phyloP scores from a whole-genome alignment of 2,797 vertebrate genomes.

The Numenius phaeopus region DNA sequence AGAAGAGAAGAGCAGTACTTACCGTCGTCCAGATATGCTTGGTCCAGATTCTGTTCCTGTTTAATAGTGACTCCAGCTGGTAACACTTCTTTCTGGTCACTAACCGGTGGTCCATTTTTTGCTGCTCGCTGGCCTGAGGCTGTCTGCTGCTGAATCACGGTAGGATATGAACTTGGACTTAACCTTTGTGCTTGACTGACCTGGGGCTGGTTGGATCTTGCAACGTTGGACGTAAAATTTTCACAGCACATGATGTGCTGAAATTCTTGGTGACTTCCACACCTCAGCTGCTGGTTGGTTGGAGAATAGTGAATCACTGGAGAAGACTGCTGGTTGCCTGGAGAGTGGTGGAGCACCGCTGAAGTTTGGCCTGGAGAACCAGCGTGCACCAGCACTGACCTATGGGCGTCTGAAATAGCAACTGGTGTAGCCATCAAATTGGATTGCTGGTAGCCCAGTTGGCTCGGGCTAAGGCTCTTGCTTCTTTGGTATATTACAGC shows the following conservation, averaged over 20 bases:
- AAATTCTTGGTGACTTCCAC: slow-evolving; percentile 84
- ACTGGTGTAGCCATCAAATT: slow-evolving; percentile 76
- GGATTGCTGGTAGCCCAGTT: slow-evolving; percentile 87
- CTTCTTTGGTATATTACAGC: slow-evolving; percentile 90
- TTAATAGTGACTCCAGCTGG: slow-evolving; percentile 92
- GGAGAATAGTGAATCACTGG: slow-evolving; percentile 92
- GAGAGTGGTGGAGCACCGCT: slow-evolving; percentile 75
- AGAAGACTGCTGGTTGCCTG: slow-evolving; percentile 78
- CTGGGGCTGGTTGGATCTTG: slow-evolving; percentile 79
- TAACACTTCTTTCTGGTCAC: slow-evolving; percentile 83
- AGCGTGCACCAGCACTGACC: slow-evolving; percentile 93
- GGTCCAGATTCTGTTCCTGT: slow-evolving; percentile 96
- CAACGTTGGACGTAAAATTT: slow-evolving; percentile 78
- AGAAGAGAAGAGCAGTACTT: slow-evolving; percentile 72
- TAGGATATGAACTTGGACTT: slow-evolving; percentile 86
- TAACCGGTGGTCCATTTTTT: slow-evolving; percentile 82
- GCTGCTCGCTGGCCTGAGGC: slow-evolving; percentile 77
- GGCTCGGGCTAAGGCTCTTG: slow-evolving; percentile 87
- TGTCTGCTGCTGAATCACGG: slow-evolving; percentile 94
- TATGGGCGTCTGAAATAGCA: slow-evolving; percentile 87
- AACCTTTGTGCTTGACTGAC: slow-evolving; percentile 79
- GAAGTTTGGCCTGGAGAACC: slow-evolving; percentile 86
- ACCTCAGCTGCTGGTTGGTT: slow-evolving; percentile 88
- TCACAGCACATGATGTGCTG: slow-evolving; percentile 94
- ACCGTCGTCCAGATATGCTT: slow-evolving; percentile 99